These are phyloP conservation scores for Amphipoea lucens DNA, from an alignment of 2,888 invertebrate species.

Conservation along the genomic window DNA sequence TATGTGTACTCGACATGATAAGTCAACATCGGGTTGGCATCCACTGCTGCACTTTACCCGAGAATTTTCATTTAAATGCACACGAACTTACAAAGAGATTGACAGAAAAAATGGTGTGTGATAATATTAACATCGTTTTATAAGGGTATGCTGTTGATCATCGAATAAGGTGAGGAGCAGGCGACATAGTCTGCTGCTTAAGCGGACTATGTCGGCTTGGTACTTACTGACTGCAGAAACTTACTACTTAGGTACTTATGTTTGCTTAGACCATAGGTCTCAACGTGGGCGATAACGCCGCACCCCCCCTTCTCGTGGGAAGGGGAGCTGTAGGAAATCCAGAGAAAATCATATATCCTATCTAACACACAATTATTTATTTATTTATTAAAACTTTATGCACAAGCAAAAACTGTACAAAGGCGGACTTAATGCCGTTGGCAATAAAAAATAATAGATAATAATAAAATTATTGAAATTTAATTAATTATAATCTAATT, in stretches of 20 bases:
- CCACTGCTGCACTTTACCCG: neutral
- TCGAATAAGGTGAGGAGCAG: neutral
- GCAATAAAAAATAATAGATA: no score
- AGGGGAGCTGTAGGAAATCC: no score
- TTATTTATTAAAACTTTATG: no score
- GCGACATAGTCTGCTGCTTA: no score
- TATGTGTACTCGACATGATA: conserved; percentile 63
- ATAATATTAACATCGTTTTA: neutral
- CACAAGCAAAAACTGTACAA: no score
- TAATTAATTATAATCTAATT: no score
- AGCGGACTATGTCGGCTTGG: neutral
- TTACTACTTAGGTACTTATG: neutral
- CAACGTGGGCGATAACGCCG: no score
- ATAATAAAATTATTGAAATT: no score
- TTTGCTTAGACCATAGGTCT: neutral
- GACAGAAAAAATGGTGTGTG: neutral
- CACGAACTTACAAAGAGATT: neutral
- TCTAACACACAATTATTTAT: neutral
- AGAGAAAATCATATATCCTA: no score
- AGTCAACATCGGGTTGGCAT: neutral
- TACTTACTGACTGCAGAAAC: neutral
- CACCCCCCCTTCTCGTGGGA: no score
- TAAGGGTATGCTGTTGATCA: neutral
- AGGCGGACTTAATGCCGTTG: no score
- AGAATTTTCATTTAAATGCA: neutral